These are phyloP conservation scores for Sebastes iracundus DNA, from an alignment of 2,797 vertebrate genomes.

Conservation along the genomic window DNA sequence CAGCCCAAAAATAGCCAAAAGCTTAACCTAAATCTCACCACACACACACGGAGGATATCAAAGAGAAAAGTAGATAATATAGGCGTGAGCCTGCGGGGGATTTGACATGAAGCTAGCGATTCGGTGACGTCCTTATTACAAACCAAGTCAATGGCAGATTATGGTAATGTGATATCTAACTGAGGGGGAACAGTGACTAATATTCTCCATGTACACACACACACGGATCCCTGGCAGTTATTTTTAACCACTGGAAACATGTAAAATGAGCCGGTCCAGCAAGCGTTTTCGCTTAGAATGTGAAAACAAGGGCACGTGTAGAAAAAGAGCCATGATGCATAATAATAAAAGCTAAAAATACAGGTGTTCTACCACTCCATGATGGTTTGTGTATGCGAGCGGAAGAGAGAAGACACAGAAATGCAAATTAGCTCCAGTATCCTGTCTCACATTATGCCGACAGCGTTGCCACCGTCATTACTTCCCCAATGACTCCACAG, in stretches of 20 bases:
- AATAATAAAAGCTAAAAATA: background rate
- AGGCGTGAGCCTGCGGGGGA: constrained; percentile 63
- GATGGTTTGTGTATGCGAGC: background rate
- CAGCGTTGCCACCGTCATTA: constrained; percentile 22
- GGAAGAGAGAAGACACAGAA: background rate
- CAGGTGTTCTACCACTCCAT: background rate
- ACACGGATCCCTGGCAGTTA: constrained; percentile 51
- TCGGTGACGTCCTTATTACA: constrained; percentile 71
- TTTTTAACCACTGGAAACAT: constrained; percentile 65
- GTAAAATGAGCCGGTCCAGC: constrained; percentile 38
- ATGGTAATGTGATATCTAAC: constrained; percentile 79
- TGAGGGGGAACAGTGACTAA: constrained; percentile 70
- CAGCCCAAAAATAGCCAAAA: constrained; percentile 50
- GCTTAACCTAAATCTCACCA: constrained; percentile 56
- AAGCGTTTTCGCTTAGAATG: constrained; percentile 7
- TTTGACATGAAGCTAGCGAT: constrained; percentile 70
- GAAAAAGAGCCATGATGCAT: background rate
- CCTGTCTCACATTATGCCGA: constrained; percentile 23
- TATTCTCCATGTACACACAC: constrained; percentile 51
- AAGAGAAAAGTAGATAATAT: constrained; percentile 66
- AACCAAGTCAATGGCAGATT: constrained; percentile 81
- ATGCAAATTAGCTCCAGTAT: constrained; percentile 28
- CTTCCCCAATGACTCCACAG: constrained; percentile 33
- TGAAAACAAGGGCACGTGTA: constrained; percentile 14
- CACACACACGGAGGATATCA: constrained; percentile 54